A percentile compares a stretch with the other conserved stretches of the same genome.
Conservation (phyloP, 2,113 vertebrate genomes). For the Lontra canadensis region DNA sequence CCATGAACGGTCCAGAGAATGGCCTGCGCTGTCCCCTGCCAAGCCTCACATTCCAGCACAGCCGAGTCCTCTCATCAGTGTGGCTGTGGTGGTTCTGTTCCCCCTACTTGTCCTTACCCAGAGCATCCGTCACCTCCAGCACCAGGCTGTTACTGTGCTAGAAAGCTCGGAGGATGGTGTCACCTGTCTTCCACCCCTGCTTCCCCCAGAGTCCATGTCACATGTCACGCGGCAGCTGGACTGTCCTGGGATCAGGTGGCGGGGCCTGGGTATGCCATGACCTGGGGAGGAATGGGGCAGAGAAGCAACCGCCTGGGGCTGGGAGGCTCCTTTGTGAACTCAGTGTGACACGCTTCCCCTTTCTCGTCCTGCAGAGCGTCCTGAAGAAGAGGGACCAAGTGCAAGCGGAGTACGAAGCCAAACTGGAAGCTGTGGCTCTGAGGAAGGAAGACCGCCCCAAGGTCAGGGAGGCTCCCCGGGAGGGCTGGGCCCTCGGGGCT, state of each 20-base stretch:
- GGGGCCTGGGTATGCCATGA: not conserved
- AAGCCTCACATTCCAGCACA: not conserved
- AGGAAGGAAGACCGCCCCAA: conserved; percentile 94
- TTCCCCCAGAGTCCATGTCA: not conserved
- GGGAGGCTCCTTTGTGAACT: not conserved
- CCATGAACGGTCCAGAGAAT: not conserved
- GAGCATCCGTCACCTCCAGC: not conserved
- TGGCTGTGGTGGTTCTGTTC: rapidly evolving
- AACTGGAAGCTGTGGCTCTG: conserved; percentile 92
- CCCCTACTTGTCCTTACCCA: not conserved
- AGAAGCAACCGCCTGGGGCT: not conserved
- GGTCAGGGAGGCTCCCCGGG: conserved; percentile 81
- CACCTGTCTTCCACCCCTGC: not conserved
- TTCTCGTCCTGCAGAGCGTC: conserved; percentile 88
- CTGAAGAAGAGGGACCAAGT: conserved; percentile 97
- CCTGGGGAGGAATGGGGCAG: no score
- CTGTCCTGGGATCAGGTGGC: not conserved
- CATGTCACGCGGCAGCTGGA: rapidly evolving
- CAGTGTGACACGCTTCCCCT: not conserved
- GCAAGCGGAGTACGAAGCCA: conserved; percentile 97
- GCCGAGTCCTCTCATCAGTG: not conserved
- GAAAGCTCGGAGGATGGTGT: not conserved
- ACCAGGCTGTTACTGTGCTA: rapidly evolving
- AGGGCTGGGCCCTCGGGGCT: not conserved
- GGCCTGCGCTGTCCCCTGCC: not conserved